Conservation (phyloP, 1,140 invertebrate species). For the Bombus affinis region DNA sequence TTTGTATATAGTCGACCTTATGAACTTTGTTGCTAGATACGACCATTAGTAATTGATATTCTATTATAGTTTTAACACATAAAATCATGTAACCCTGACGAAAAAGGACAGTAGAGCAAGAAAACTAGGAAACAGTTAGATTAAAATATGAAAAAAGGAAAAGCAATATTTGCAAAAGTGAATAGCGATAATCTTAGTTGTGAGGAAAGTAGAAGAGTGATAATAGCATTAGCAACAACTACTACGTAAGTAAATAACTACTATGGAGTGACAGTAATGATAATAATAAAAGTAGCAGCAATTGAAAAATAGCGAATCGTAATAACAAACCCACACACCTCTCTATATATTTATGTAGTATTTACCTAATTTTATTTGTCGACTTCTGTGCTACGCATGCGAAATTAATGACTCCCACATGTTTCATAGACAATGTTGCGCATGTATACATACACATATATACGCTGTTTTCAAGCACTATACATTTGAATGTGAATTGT, state of each 20-base stretch:
- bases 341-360: not conserved
- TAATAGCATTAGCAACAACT: not conserved
- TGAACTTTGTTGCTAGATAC: too few relatives aligned
- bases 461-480: not conserved
- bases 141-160: not conserved
- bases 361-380: constrained; percentile 2
- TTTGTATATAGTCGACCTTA: not conserved
- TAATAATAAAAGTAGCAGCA: not conserved
- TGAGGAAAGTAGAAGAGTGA: not conserved
- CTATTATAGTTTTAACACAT: not conserved
- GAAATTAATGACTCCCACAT: constrained; percentile 1
- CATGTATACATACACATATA: constrained; percentile 37
- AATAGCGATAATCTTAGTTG: not conserved
- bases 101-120: not conserved
- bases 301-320: constrained; percentile 8
- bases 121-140: not conserved
- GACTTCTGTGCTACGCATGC: not conserved
- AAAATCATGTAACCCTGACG: not conserved
- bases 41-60: not conserved
- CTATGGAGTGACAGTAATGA: not conserved
- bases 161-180: not conserved
- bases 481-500: not conserved
- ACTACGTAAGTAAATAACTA: not conserved
- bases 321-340: not conserved
- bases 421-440: not conserved